phyloP scores from a whole-genome alignment of 1,140 invertebrate genomes.

The Ceratitis capitata region DNA sequence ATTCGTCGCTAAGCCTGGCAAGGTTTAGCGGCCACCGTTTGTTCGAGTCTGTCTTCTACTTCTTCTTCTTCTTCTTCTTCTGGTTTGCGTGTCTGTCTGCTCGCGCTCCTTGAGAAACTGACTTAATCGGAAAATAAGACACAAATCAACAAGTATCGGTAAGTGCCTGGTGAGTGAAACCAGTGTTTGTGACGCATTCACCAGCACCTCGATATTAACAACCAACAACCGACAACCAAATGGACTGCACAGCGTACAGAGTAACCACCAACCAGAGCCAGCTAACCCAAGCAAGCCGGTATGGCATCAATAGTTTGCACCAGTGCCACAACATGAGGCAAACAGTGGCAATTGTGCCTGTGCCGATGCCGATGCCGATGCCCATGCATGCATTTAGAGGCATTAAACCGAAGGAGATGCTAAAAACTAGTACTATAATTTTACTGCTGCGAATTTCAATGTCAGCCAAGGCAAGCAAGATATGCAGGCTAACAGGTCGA shows the following conservation, averaged over 20 bases:
- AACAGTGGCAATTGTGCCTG: neutral
- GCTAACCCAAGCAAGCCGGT: neutral
- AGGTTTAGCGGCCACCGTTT: neutral
- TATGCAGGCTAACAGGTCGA: constrained; percentile 36
- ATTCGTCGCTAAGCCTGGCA: neutral
- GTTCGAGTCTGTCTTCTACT: too few relatives aligned
- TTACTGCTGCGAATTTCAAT: constrained; percentile 35
- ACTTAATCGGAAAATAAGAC: constrained; percentile 9
- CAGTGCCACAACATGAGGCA: neutral
- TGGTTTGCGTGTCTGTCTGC: neutral
- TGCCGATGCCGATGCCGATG: neutral
- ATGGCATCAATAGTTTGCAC: constrained; percentile 12
- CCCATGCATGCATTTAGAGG: neutral
- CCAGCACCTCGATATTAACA: neutral
- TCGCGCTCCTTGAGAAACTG: constrained; percentile 23
- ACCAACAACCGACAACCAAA: neutral
- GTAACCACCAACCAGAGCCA: neutral
- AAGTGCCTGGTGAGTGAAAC: constrained; percentile 4
- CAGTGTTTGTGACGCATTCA: neutral
- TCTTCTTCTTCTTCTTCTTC: neutral
- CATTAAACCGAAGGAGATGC: constrained; percentile 26
- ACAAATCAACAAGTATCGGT: constrained; percentile 10
- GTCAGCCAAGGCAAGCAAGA: constrained; percentile 32
- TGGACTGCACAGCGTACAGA: neutral
- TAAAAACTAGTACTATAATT: constrained; percentile 37